Evolutionary conservation across 2,888 invertebrate genomes (phyloP), one percentile per base, ranked within the genome.

Genomic region (Hecatera dysodea): DNA sequence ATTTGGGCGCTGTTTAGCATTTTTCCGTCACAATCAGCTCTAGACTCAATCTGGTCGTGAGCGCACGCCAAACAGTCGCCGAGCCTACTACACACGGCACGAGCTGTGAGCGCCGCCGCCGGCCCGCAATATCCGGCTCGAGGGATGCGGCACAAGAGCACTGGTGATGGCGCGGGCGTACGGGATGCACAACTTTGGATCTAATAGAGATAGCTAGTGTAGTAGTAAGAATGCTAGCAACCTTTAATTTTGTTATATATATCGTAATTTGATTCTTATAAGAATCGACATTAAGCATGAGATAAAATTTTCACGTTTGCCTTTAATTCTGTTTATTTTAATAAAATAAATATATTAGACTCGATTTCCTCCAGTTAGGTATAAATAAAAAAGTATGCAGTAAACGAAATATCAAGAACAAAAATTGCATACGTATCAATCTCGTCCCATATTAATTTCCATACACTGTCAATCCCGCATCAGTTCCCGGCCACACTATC

Each of bases 11-110:
- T 83, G 83, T 78, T 88, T 86, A 84, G 84, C 88, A 87, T 88
- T 87, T 87, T 86, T 80, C 64, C 77, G 55, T 79, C 66, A 85
- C 81, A 83, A 85, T 81, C 85, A 81, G 74, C 67, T 75, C 83
- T 84, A 84, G 85, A 86, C 85, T 87, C 85, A 82, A 87, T 87
- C 85, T 83, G 52, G 69, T 78, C 72, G 83, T 84, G 85, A 88
- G 88, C 86, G 81, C 83, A 76, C 78, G 59, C 70, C 78, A 86
- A 86, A 82, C 82, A 80, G 66, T 60, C 66, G 36, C 36, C 33
- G 48, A 27, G 53, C 79, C 64, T 66, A 24, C 66, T 29, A 19
- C 56, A 36, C 56, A 36, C 39, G 29, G 60, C 60, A 46, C 72
- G 70, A 66, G 83, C 81, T 75, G 65, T 80, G 63, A 79, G 72